A percentile compares a stretch with the other conserved stretches of the same genome.
These are phyloP conservation scores for Melieria picta DNA, from an alignment of 2,888 invertebrate genomes.

Conservation along the genomic window DNA sequence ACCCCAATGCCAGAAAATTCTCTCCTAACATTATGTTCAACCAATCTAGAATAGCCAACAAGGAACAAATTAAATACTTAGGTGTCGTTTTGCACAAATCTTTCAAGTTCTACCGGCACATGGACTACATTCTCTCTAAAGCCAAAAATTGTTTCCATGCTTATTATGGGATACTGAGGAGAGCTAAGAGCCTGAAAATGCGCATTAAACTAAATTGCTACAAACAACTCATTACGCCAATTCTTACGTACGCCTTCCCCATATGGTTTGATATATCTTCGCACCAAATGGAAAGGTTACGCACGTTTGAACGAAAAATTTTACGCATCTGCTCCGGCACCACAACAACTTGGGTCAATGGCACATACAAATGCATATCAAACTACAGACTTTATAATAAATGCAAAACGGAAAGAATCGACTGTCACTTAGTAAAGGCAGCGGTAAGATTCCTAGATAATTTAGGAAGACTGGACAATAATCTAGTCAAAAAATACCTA, in stretches of 20 bases:
- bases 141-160: conserved; percentile 2
- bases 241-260: conserved; percentile 7
- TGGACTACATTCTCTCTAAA: conserved; percentile 7
- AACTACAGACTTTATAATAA: neutral
- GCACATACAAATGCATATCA: neutral
- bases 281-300: conserved; percentile 12
- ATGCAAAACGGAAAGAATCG: too few relatives aligned
- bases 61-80: too few relatives aligned
- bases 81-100: neutral
- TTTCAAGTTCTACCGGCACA: conserved; percentile 11
- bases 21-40: too few relatives aligned
- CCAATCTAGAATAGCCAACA: too few relatives aligned
- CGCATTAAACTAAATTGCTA: conserved; percentile 21
- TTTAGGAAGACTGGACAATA: too few relatives aligned
- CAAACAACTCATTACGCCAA: conserved; percentile 15
- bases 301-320: conserved; percentile 16
- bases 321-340: neutral
- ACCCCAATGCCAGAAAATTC: too few relatives aligned
- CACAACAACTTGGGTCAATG: too few relatives aligned
- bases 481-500: too few relatives aligned
- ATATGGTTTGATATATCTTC: conserved; percentile 27
- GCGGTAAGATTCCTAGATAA: too few relatives aligned
- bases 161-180: conserved; percentile 1
- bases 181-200: neutral
- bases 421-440: too few relatives aligned